Conservation (phyloP, 2,888 invertebrate species). For the Leptopilina myrica region DNA sequence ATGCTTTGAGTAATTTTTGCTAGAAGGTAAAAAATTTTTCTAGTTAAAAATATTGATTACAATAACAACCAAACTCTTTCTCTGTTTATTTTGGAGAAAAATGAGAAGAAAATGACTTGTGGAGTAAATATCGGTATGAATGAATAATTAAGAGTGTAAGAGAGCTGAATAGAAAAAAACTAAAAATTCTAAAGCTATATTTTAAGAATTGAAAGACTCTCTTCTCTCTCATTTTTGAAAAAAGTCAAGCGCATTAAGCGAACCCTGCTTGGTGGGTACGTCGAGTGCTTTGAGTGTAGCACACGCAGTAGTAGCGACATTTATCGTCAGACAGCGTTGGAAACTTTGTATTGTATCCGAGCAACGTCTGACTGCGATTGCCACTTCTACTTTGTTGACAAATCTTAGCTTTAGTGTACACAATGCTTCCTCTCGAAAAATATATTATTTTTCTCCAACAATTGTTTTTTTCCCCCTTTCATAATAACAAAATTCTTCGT, state of each 20-base stretch:
- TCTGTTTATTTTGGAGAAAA: neutral
- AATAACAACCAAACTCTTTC: neutral
- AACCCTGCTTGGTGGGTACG: constrained; percentile 7
- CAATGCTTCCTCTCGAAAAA: constrained; percentile 3
- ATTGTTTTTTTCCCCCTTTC: neutral
- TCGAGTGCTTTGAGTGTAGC: constrained; percentile 10
- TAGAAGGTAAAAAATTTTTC: too few relatives aligned
- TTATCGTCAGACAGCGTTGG: constrained; percentile 21
- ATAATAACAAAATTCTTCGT: too few relatives aligned
- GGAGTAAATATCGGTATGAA: neutral
- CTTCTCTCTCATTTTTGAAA: neutral
- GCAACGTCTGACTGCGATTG: constrained; percentile 22
- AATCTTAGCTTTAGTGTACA: constrained; percentile 15
- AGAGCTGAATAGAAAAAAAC: neutral
- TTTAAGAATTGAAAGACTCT: constrained; percentile 20
- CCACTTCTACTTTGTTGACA: constrained; percentile 31
- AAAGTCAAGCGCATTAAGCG: constrained; percentile 12
- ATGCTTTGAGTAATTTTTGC: too few relatives aligned
- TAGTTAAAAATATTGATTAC: neutral
- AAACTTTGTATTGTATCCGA: constrained; percentile 30
- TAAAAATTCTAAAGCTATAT: neutral
- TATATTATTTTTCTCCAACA: neutral
- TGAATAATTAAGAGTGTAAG: constrained; percentile 9
- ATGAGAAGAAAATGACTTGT: neutral
- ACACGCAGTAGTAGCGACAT: constrained; percentile 17